Conservation (phyloP, 1,140 invertebrate species). For the Armadillidium nasatum region DNA sequence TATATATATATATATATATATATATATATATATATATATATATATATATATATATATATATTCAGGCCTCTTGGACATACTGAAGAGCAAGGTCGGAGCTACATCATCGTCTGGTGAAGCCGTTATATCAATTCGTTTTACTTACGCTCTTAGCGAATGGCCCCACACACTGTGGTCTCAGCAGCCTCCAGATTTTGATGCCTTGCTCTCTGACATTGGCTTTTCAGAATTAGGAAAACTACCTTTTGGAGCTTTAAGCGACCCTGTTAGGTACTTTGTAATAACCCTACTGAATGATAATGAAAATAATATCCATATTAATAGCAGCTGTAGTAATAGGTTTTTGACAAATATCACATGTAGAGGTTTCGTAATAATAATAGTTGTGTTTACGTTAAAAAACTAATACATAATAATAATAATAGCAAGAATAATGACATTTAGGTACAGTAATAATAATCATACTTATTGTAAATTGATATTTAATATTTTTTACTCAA, state of each 20-base stretch:
- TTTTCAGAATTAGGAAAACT: slow-evolving; percentile 59
- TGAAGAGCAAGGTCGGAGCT: slow-evolving; percentile 69
- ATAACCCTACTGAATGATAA: no score
- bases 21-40: slow-evolving; percentile 21
- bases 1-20: slow-evolving; percentile 22
- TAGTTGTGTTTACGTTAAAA: no score
- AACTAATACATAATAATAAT: no score
- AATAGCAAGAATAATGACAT: no score
- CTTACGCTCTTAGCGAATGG: slow-evolving; percentile 59
- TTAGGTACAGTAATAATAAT: no score
- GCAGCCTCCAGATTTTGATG: slow-evolving; percentile 67
- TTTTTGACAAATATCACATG: no score
- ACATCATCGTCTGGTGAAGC: slow-evolving; percentile 57
- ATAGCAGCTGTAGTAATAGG: no score
- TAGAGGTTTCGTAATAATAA: no score
- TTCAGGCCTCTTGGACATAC: slow-evolving; percentile 65
- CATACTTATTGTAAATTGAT: no score
- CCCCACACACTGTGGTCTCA: slow-evolving; percentile 60
- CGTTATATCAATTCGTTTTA: slow-evolving; percentile 74
- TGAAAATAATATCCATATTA: no score
- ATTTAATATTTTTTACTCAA: no score
- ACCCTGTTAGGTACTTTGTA: slow-evolving; percentile 65
- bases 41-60: slow-evolving; percentile 9
- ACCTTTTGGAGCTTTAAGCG: slow-evolving; percentile 76
- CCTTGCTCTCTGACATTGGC: slow-evolving; percentile 59